Percentiles rank a stretch among this genome's conserved stretches.
These are phyloP conservation scores for Ophion slaviceki DNA, from an alignment of 2,888 invertebrate species.

Conservation along the genomic window DNA sequence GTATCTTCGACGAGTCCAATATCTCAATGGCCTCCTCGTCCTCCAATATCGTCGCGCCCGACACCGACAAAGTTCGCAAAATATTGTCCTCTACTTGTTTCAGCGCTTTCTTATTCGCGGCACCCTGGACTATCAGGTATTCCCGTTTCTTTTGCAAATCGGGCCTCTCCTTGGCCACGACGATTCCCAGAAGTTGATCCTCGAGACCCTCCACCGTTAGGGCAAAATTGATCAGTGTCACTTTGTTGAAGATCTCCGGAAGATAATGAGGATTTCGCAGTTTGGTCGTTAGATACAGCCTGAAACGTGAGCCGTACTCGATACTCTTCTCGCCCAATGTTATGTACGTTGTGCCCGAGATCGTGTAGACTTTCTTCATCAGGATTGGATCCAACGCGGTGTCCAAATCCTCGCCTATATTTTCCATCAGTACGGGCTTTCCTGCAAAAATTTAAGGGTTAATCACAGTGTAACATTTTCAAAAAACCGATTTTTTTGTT, in stretches of 20 bases:
- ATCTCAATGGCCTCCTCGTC: slow-evolving; percentile 95
- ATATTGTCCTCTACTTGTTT: slow-evolving; percentile 95
- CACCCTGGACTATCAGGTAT: slow-evolving; percentile 91
- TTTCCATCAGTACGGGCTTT: slow-evolving; percentile 91
- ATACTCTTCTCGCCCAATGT: slow-evolving; percentile 91
- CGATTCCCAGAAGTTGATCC: slow-evolving; percentile 93
- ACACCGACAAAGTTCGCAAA: slow-evolving; percentile 91
- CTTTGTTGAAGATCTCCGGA: slow-evolving; percentile 93
- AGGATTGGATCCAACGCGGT: slow-evolving; percentile 91
- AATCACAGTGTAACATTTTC: not conserved
- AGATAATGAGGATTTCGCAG: slow-evolving; percentile 93
- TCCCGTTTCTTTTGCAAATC: slow-evolving; percentile 93
- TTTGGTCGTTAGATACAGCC: slow-evolving; percentile 93
- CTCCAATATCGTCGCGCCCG: slow-evolving; percentile 95
- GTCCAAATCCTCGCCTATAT: slow-evolving; percentile 91
- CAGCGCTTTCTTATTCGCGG: slow-evolving; percentile 91
- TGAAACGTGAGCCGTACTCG: slow-evolving; percentile 90
- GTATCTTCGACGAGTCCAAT: slow-evolving; percentile 92
- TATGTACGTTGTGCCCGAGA: slow-evolving; percentile 90
- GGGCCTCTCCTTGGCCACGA: slow-evolving; percentile 93
- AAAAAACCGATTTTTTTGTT: too few species aligned
- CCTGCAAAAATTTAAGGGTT: slow-evolving; percentile 66
- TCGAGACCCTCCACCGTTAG: slow-evolving; percentile 92
- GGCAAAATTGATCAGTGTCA: slow-evolving; percentile 93
- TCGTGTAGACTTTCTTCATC: slow-evolving; percentile 89